These are phyloP conservation scores for Troides oblongomaculatus DNA, from an alignment of 2,888 invertebrate species.

Conservation along the genomic window DNA sequence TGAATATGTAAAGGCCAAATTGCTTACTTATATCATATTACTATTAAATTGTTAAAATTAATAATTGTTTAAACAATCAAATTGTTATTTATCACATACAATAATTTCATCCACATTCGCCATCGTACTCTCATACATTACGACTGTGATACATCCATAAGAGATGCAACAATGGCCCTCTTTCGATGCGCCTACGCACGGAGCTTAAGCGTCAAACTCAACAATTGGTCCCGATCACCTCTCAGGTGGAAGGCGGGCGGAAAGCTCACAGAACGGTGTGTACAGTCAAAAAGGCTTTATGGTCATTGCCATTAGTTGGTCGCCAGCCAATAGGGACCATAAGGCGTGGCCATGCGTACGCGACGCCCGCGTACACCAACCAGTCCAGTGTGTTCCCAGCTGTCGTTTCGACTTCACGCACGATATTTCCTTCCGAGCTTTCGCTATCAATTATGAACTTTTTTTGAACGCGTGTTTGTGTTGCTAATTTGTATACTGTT, in stretches of 20 bases:
- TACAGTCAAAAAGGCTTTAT: conserved; percentile 59
- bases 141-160: conserved; percentile 17
- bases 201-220: conserved; percentile 56
- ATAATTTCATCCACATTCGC: not conserved
- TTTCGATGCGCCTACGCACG: conserved; percentile 64
- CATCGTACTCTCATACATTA: not conserved
- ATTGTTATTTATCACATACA: too few species aligned
- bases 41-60: too few species aligned
- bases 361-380: conserved; percentile 61
- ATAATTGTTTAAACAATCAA: too few species aligned
- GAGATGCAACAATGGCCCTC: conserved; percentile 43
- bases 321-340: conserved; percentile 51
- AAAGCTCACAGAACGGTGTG: conserved; percentile 60
- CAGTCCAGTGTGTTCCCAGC: conserved; percentile 69
- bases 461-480: conserved; percentile 50
- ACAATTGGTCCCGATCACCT: conserved; percentile 58
- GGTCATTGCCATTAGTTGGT: conserved; percentile 56
- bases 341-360: conserved; percentile 68
- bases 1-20: too few species aligned
- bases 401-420: conserved; percentile 61
- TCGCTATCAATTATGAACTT: conserved; percentile 62
- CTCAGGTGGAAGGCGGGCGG: conserved; percentile 66
- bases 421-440: conserved; percentile 37
- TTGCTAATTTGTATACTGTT: conserved; percentile 39
- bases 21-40: too few species aligned